These are phyloP conservation scores for Pachyuromys duprasi DNA, from an alignment of 2,797 vertebrate genomes.

Conservation along the genomic window DNA sequence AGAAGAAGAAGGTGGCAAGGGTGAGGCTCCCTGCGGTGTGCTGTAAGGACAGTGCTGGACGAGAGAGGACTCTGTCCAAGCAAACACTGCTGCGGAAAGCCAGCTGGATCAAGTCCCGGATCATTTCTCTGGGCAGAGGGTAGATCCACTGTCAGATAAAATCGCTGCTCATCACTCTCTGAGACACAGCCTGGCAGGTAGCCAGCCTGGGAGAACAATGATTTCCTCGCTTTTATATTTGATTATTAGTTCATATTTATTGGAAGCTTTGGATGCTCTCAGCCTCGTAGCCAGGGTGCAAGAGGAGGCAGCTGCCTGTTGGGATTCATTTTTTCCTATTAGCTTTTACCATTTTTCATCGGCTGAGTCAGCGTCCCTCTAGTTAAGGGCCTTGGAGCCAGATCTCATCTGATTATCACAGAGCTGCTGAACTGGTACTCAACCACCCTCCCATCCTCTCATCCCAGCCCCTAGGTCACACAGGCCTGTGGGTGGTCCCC, in stretches of 20 bases:
- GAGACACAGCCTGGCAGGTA: constrained; percentile 44
- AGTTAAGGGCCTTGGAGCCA: background rate
- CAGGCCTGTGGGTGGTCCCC: background rate
- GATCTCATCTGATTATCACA: background rate
- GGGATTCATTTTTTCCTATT: constrained; percentile 68
- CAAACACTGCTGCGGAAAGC: constrained; percentile 35
- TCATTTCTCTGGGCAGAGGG: constrained; percentile 63
- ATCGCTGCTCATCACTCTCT: constrained; percentile 19
- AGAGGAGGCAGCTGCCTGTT: constrained; percentile 10
- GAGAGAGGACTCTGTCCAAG: constrained; percentile 34
- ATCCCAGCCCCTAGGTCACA: background rate
- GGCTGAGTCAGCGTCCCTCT: constrained; percentile 61
- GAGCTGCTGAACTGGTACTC: background rate
- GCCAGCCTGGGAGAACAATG: constrained; percentile 73
- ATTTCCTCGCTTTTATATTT: constrained; percentile 68
- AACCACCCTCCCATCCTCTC: background rate
- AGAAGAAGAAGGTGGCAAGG: constrained; percentile 6
- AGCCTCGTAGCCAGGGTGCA: background rate
- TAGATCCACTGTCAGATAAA: constrained; percentile 69
- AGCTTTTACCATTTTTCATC: constrained; percentile 59
- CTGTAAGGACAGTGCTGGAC: constrained; percentile 54
- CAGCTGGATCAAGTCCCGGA: constrained; percentile 61
- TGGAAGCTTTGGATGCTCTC: constrained; percentile 59
- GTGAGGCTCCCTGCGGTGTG: constrained; percentile 68
- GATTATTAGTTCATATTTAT: constrained; percentile 78